Evolutionary conservation across 2,888 invertebrate species (phyloP).

Genomic region (Disparrhopalites patrizii): DNA sequence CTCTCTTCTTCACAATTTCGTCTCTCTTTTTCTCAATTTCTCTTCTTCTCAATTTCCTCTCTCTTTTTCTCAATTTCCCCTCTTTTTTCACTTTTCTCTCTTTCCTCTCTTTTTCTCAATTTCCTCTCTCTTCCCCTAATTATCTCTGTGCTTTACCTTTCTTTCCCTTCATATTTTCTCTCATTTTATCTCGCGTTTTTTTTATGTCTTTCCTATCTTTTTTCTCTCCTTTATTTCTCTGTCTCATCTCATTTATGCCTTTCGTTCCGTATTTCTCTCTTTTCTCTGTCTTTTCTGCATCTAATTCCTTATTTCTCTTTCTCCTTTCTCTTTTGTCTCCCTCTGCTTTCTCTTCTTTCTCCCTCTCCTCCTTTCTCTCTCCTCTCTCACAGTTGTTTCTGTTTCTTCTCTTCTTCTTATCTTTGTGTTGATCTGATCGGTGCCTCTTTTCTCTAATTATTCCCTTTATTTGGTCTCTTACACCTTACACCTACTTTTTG

Average conservation of each 20-base stretch:
- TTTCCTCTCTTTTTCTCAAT: background rate
- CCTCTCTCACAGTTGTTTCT: constrained; percentile 6
- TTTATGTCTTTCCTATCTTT: too few relatives aligned
- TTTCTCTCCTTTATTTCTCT: too few relatives aligned
- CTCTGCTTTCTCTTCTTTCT: background rate
- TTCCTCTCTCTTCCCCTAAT: too few relatives aligned
- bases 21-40: background rate
- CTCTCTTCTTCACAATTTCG: background rate
- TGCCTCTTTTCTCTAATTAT: too few relatives aligned
- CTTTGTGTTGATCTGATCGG: background rate
- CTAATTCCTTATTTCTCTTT: background rate
- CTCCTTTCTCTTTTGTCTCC: background rate
- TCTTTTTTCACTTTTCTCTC: constrained; percentile 6
- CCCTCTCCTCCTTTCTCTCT: constrained; percentile 3
- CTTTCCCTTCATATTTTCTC: too few relatives aligned
- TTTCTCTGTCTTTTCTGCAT: too few relatives aligned
- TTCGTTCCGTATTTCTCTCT: too few relatives aligned
- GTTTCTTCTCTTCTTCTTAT: background rate
- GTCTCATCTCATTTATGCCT: too few relatives aligned
- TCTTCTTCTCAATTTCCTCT: background rate
- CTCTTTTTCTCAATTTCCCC: background rate
- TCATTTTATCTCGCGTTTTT: too few relatives aligned
- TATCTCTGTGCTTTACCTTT: too few relatives aligned
- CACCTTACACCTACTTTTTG: too few relatives aligned
- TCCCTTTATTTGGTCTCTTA: too few relatives aligned